phyloP scores from a whole-genome alignment of 1,140 invertebrate genomes.

The Atta cephalotes region DNA sequence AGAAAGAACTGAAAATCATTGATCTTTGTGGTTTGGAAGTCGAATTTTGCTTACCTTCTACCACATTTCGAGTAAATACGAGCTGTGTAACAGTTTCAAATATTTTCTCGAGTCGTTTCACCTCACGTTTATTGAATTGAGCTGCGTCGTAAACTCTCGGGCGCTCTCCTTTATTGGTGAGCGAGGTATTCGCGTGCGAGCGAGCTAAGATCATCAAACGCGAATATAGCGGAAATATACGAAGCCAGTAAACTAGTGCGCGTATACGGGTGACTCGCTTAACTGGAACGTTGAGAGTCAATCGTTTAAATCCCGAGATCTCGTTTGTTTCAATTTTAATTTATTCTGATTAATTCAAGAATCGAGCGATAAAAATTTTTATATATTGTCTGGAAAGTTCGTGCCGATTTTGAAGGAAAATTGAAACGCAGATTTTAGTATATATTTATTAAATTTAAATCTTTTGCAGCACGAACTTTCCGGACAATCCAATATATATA shows the following conservation, averaged over 20 bases:
- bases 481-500: not conserved
- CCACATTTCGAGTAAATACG: not conserved
- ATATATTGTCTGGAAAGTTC: not conserved
- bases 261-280: conserved; percentile 1
- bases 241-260: conserved; percentile 25
- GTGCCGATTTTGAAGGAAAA: no score
- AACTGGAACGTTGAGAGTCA: not conserved
- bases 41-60: not conserved
- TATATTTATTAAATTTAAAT: no score
- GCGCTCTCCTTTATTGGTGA: conserved; percentile 63
- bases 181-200: conserved; percentile 33
- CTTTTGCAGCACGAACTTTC: no score
- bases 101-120: conserved; percentile 48
- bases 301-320: not conserved
- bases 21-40: not conserved
- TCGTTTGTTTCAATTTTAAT: conserved; percentile 23
- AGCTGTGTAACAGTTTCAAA: conserved; percentile 37
- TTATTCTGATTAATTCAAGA: not conserved
- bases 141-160: conserved; percentile 49
- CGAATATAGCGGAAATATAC: conserved; percentile 41
- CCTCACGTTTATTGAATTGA: conserved; percentile 50
- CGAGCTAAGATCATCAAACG: conserved; percentile 51
- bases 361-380: not conserved
- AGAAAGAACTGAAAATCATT: not conserved
- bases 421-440: no score